Evolutionary conservation across 2,797 vertebrate genomes (phyloP).

Genomic region (Antrozous pallidus): DNA sequence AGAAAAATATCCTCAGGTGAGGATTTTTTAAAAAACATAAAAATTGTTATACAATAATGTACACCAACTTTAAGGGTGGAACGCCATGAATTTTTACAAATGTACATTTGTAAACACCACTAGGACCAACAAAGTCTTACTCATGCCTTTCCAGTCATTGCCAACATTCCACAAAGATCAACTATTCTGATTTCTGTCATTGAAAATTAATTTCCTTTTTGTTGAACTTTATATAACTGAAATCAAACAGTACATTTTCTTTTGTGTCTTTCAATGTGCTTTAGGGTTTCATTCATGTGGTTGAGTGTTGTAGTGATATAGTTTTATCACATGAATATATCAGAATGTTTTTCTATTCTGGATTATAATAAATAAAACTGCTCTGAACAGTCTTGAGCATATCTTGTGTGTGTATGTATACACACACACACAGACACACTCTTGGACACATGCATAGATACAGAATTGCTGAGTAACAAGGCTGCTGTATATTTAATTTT

Average conservation of each 20-base stretch:
- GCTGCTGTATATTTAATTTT: background rate
- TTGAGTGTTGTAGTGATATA: too few species aligned
- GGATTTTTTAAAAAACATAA: too few species aligned
- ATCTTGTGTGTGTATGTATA: background rate
- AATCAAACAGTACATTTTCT: background rate
- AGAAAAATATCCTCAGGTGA: too few species aligned
- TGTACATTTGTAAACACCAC: background rate
- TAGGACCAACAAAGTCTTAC: background rate
- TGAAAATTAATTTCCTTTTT: background rate
- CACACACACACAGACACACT: background rate
- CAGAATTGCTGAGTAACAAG: background rate
- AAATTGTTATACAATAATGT: background rate
- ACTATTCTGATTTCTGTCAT: background rate
- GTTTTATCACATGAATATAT: background rate
- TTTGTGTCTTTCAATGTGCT: background rate
- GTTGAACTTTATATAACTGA: background rate
- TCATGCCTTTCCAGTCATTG: background rate
- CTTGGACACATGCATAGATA: background rate
- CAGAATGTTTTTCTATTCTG: background rate
- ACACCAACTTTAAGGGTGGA: background rate
- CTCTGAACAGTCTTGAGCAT: background rate
- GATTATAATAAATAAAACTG: background rate
- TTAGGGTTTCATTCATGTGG: background rate
- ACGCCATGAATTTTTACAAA: background rate
- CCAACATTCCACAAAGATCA: background rate